phyloP scores from a whole-genome alignment of 2,888 invertebrate genomes.

The Halictus ligatus region DNA sequence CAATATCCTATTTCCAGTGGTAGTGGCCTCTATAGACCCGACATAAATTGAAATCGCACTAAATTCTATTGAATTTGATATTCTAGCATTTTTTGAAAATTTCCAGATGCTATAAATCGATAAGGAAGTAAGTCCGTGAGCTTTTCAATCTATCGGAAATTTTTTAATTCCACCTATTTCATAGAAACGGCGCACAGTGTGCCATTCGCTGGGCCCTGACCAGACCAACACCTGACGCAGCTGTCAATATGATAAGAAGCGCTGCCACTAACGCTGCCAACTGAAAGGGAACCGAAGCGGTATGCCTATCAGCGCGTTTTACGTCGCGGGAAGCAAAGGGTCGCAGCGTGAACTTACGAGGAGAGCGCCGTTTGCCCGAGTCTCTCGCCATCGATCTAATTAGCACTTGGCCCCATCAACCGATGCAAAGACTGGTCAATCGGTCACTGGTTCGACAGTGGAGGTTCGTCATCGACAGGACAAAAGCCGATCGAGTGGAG shows the following conservation, averaged over 20 bases:
- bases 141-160: too few species aligned
- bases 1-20: too few species aligned
- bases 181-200: background rate
- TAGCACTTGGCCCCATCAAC: conserved; percentile 17
- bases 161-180: background rate
- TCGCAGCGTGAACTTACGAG: background rate
- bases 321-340: background rate
- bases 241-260: background rate
- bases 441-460: conserved; percentile 18
- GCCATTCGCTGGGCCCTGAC: background rate
- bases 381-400: conserved; percentile 12
- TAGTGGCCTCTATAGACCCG: too few species aligned
- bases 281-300: background rate
- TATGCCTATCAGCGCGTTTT: background rate
- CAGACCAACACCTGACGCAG: background rate
- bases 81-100: too few species aligned
- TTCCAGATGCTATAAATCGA: too few species aligned
- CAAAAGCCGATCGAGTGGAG: conserved; percentile 37
- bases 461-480: conserved; percentile 26
- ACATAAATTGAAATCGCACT: too few species aligned
- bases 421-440: conserved; percentile 10
- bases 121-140: too few species aligned
- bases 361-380: background rate
- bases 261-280: background rate
- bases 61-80: too few species aligned